A percentile compares a stretch with the other conserved stretches of the same genome.
phyloP scores from a whole-genome alignment of 2,888 invertebrate species.

The Danaus chrysippus region DNA sequence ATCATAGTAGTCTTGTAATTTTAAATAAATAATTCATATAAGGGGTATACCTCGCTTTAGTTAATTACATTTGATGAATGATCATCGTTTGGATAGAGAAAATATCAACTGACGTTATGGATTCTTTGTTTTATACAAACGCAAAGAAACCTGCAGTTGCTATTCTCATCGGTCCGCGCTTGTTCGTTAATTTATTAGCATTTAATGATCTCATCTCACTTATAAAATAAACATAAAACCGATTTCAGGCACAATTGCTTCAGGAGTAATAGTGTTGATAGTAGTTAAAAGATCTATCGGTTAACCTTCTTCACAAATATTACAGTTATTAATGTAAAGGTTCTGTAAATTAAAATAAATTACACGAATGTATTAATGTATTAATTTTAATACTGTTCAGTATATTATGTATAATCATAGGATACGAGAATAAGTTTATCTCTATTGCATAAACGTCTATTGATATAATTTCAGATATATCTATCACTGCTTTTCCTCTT shows the following conservation, averaged over 20 bases:
- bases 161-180: neutral
- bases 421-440: too few relatives aligned
- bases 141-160: neutral
- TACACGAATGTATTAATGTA: too few relatives aligned
- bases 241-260: neutral
- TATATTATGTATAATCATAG: too few relatives aligned
- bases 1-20: neutral
- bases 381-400: too few relatives aligned
- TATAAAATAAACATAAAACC: neutral
- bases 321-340: neutral
- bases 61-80: slow-evolving; percentile 16
- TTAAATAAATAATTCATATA: slow-evolving; percentile 6
- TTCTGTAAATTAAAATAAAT: too few relatives aligned
- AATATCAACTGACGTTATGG: slow-evolving; percentile 7
- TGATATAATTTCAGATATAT: too few relatives aligned
- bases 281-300: neutral
- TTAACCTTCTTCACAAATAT: neutral
- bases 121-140: neutral
- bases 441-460: too few relatives aligned
- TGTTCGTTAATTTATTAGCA: slow-evolving; percentile 5
- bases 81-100: slow-evolving; percentile 3
- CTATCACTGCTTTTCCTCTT: too few relatives aligned
- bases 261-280: neutral
- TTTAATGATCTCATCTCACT: slow-evolving; percentile 16
- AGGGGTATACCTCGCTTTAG: slow-evolving; percentile 14